phyloP scores from a whole-genome alignment of 2,888 invertebrate species.

The Eupsilia transversa region DNA sequence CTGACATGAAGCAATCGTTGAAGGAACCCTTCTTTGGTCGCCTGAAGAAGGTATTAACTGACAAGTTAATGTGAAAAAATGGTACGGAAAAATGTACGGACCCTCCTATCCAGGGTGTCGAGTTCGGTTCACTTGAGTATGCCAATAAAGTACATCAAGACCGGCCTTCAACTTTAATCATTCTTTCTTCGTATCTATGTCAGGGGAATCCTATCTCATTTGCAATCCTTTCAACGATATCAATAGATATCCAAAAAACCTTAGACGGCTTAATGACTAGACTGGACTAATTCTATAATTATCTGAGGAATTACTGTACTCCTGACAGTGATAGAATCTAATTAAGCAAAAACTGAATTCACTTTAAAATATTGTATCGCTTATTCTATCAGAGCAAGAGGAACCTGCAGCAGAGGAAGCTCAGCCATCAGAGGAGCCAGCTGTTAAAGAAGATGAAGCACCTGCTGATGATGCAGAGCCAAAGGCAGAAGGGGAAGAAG shows the following conservation, averaged over 20 bases:
- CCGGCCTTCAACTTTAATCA: no score
- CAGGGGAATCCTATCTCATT: neutral
- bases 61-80: no score
- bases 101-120: no score
- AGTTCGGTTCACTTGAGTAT: no score
- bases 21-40: no score
- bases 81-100: no score
- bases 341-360: neutral
- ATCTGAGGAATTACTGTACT: neutral
- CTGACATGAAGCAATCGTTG: no score
- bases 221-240: neutral
- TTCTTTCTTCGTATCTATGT: no score
- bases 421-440: constrained; percentile 4
- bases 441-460: constrained; percentile 53
- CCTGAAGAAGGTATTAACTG: no score
- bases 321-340: neutral
- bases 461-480: constrained; percentile 66
- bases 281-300: neutral
- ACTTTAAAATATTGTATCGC: neutral
- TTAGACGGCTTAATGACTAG: neutral
- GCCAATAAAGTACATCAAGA: no score
- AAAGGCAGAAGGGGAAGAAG: constrained; percentile 65
- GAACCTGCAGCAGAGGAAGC: constrained; percentile 42
- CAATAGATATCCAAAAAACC: neutral
- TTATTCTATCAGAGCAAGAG: constrained; percentile 46